Percentiles rank a stretch among this genome's conserved stretches.
Evolutionary conservation across 2,888 invertebrate species (phyloP).

Genomic region (Limulus polyphemus): DNA sequence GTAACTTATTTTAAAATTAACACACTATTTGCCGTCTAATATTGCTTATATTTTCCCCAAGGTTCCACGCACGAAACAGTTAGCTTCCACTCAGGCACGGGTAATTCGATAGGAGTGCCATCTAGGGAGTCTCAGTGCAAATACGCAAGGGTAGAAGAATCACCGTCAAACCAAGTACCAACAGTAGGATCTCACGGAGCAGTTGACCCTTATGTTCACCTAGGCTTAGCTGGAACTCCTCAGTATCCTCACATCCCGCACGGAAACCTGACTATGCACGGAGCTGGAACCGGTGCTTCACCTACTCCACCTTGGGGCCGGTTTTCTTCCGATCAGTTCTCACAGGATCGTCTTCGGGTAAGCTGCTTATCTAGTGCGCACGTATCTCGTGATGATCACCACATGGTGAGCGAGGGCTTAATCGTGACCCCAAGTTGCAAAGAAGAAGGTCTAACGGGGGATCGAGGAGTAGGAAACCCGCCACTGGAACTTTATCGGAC

Average conservation of each 20-base stretch:
- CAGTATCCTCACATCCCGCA: not conserved
- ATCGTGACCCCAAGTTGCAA: not conserved
- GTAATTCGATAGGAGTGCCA: too few relatives aligned
- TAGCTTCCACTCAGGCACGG: too few relatives aligned
- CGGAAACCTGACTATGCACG: not conserved
- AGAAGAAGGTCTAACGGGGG: not conserved
- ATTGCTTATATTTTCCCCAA: too few relatives aligned
- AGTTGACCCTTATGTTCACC: constrained; percentile 4
- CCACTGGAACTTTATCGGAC: constrained; percentile 15
- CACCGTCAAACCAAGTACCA: not conserved
- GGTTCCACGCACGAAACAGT: too few relatives aligned
- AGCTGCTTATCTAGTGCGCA: not conserved
- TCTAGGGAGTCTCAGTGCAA: not conserved
- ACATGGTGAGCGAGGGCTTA: not conserved
- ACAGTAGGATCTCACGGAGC: not conserved
- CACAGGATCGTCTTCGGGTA: not conserved
- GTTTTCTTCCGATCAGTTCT: not conserved
- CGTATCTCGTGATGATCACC: not conserved
- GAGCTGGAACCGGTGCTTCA: not conserved
- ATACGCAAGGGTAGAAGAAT: not conserved
- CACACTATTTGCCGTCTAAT: too few relatives aligned
- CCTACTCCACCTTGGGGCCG: not conserved
- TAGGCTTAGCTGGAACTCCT: not conserved
- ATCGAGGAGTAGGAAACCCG: not conserved
- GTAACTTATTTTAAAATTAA: too few relatives aligned